Percentiles rank a stretch among this genome's conserved stretches.
Conservation (phyloP, 2,797 vertebrate species). For the Galaxias olidus region DNA sequence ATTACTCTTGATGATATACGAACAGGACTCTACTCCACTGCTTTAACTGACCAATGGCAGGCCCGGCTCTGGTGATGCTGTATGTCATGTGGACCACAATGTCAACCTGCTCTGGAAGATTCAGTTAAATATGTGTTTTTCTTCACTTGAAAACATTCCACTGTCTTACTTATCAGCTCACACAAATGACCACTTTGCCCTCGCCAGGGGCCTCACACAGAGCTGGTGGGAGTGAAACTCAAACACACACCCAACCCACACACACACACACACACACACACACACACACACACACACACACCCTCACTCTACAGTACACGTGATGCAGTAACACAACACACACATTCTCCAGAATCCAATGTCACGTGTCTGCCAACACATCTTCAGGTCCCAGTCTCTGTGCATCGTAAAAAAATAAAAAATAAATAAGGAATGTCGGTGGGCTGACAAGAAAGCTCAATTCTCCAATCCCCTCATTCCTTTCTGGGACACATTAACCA, state of each 20-base stretch:
- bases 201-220: not conserved
- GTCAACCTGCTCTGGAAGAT: not conserved
- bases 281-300: constrained; percentile 6
- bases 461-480: constrained; percentile 28
- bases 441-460: constrained; percentile 33
- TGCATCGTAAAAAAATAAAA: constrained; percentile 29
- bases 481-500: constrained; percentile 28
- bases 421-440: constrained; percentile 50
- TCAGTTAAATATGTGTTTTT: constrained; percentile 21
- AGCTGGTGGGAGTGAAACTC: not conserved
- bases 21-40: not conserved
- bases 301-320: not conserved
- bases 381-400: constrained; percentile 49
- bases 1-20: not conserved
- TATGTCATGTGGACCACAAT: not conserved
- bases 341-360: constrained; percentile 51
- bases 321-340: not conserved
- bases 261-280: constrained; percentile 7
- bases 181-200: not conserved
- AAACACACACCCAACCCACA: not conserved
- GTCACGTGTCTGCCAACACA: constrained; percentile 59
- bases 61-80: constrained; percentile 1
- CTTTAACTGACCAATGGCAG: not conserved
- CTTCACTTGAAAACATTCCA: constrained; percentile 20
- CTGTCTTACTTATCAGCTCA: not conserved